These are phyloP conservation scores for Drosophila nr. perissopoda DNA, from an alignment of 2,888 invertebrate species.

Conservation along the genomic window DNA sequence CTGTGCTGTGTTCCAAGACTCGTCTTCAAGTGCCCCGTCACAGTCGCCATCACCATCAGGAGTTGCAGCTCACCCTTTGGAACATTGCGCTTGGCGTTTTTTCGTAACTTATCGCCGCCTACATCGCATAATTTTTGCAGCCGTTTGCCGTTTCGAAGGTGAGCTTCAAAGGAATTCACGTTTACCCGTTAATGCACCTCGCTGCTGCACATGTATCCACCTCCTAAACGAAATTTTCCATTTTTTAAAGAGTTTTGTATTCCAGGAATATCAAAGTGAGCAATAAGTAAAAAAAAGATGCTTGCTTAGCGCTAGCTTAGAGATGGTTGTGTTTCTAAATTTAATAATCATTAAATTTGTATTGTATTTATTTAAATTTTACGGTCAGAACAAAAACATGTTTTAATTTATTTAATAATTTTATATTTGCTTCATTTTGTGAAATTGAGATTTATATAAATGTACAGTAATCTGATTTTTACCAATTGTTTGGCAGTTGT, in stretches of 20 bases:
- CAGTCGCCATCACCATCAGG: constrained; percentile 13
- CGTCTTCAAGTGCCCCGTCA: constrained; percentile 46
- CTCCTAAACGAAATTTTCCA: background rate
- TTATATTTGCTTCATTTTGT: background rate
- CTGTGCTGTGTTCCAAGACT: constrained; percentile 36
- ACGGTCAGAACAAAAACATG: background rate
- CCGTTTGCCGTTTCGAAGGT: constrained; percentile 44
- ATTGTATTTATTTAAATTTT: background rate
- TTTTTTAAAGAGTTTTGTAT: constrained; percentile 29
- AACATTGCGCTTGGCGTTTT: constrained; percentile 54
- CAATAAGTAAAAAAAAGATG: background rate
- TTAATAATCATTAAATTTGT: background rate
- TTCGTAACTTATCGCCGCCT: constrained; percentile 76
- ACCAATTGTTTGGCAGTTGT: constrained; percentile 21
- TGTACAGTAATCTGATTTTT: constrained; percentile 1
- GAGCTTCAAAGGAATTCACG: constrained; percentile 59
- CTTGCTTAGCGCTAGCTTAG: constrained; percentile 2
- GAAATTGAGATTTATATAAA: background rate
- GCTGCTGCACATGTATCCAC: constrained; percentile 5
- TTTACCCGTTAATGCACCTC: constrained; percentile 33
- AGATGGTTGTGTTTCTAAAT: background rate
- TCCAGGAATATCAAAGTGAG: constrained; percentile 4
- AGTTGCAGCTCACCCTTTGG: constrained; percentile 58
- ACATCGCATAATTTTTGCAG: constrained; percentile 63
- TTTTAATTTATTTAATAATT: background rate